phyloP scores from a whole-genome alignment of 2,888 invertebrate genomes.

The Lysandra bellargus region DNA sequence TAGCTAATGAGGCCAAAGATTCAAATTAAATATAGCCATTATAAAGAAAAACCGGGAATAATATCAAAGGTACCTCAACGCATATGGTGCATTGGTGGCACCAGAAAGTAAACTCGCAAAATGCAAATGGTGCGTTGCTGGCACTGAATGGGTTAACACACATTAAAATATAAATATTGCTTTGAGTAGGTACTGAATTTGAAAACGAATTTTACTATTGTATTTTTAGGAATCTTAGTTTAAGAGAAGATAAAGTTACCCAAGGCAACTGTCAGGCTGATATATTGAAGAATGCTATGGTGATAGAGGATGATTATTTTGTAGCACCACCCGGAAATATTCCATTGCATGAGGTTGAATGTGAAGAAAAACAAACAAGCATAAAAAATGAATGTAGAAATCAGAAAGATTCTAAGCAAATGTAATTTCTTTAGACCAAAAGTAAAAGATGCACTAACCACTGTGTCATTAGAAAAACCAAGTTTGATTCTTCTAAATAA shows the following conservation, averaged over 20 bases:
- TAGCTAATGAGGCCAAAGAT: too few species aligned
- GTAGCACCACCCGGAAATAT: constrained; percentile 94
- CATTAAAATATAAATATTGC: background rate
- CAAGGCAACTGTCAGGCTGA: constrained; percentile 85
- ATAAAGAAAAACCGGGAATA: too few species aligned
- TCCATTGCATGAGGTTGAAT: constrained; percentile 80
- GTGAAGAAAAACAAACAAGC: constrained; percentile 44
- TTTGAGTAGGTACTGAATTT: too few species aligned
- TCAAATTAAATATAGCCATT: too few species aligned
- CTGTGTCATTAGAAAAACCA: constrained; percentile 53
- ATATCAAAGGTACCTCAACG: too few species aligned
- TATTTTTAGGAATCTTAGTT: constrained; percentile 79
- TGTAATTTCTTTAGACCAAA: constrained; percentile 58
- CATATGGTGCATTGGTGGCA: too few species aligned
- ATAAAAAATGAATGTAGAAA: constrained; percentile 67
- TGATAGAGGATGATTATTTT: constrained; percentile 94
- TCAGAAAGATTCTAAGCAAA: constrained; percentile 54
- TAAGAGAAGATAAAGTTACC: constrained; percentile 85
- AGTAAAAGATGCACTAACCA: constrained; percentile 43
- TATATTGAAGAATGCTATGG: constrained; percentile 86
- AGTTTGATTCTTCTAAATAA: constrained; percentile 61
- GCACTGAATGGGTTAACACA: background rate
- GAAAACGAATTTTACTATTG: background rate
- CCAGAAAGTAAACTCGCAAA: too few species aligned
- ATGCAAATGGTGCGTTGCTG: too few species aligned